Conservation (phyloP, 2,113 vertebrate species). For the Oenanthe melanoleuca region DNA sequence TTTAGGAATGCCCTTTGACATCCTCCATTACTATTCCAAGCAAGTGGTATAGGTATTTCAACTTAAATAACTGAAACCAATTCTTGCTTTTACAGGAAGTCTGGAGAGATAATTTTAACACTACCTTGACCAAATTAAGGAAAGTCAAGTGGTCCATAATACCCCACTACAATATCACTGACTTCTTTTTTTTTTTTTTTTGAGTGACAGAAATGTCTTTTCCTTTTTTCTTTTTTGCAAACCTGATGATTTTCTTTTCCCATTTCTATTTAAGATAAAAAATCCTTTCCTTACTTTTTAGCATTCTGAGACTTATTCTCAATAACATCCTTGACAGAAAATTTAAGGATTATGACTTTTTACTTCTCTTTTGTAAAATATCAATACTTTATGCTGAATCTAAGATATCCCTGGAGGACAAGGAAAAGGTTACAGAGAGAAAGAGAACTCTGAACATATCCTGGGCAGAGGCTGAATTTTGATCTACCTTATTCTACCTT, state of each 20-base stretch:
- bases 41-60: not conserved
- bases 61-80: not conserved
- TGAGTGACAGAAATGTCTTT: not conserved
- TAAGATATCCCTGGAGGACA: constrained; percentile 26
- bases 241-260: not conserved
- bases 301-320: not conserved
- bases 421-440: not conserved
- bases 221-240: not conserved
- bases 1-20: constrained; percentile 29
- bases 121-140: not conserved
- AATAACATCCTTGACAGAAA: not conserved
- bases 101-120: not conserved
- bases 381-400: constrained; percentile 50
- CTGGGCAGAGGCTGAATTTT: constrained; percentile 17
- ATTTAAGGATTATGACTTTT: constrained; percentile 15
- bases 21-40: not conserved
- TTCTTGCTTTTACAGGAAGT: not conserved
- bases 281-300: not conserved
- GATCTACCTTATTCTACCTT: constrained; percentile 9
- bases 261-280: not conserved
- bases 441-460: constrained; percentile 23
- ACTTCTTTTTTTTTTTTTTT: not conserved
- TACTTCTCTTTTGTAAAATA: constrained; percentile 53
- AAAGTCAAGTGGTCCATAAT: not conserved
- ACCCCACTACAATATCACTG: not conserved